Evolutionary conservation across 2,888 invertebrate genomes (phyloP), one percentile per base, ranked within the genome.

Genomic region (Pocota personata): DNA sequence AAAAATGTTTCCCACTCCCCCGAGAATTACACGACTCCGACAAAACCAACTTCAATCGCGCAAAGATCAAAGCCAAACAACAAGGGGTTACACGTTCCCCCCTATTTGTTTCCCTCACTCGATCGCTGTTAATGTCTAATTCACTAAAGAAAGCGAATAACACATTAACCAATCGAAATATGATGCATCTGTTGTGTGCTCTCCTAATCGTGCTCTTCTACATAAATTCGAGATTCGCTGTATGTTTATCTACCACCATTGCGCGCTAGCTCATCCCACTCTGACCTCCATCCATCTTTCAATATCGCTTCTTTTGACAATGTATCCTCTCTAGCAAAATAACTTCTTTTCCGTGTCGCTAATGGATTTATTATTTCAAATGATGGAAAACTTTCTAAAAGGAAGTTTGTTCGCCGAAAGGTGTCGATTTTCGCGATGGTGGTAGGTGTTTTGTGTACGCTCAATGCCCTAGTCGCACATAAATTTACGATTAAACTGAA

Each of bases 351-450:
- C 64, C 84, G 64, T 84, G 84, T 84, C 86, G 72, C 86, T 86
- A 86, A 86, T 86, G 86, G 86, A 86, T 86, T 86, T 86, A 86
- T 86, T 80, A 82, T 82, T 76, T 76, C 67, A 72, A 86, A 82
- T 77, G 82, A 86, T 72, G 82, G 82, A 82, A 84, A 86, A 82
- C 86, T 86, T 86, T 86, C 86, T 86, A 86, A 86, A 76, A 77
- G 78, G 78, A 71, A 71, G 69, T 78, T 60, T 30, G 30, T 50
- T 3, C 48, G 71, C 76, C 60, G 30, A 83, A 52, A 82, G 60
- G 80, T 86, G 76, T 86, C 30, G 12, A 58, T 64, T 72, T 79
- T 50, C 79, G 27, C 40, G 37, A 52, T 64, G 14, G n/a, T 48
- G 43, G 52, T 48, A 57, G 58, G 78, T 72, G 60, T 72, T 72